phyloP scores from a whole-genome alignment of 1,140 invertebrate species.

The Chionoecetes opilio region DNA sequence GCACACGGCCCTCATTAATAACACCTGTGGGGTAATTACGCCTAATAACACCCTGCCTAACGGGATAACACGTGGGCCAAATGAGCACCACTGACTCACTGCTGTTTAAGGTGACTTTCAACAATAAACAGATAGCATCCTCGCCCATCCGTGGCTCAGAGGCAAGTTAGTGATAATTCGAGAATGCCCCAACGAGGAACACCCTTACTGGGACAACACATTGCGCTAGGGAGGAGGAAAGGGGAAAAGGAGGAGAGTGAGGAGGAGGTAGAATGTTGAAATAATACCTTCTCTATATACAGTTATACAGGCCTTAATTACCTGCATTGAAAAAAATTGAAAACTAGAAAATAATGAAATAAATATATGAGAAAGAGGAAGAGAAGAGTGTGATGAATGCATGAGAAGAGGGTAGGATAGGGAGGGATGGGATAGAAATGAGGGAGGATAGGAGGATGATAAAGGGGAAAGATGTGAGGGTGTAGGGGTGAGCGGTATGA shows the following conservation, averaged over 20 bases:
- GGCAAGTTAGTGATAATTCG: neutral
- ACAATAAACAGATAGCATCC: neutral
- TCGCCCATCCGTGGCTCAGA: neutral
- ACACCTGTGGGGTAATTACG: conserved; percentile 27
- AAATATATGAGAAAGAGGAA: too few species aligned
- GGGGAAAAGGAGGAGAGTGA: neutral
- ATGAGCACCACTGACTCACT: neutral
- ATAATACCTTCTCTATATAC: too few species aligned
- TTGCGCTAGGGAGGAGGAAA: too few species aligned
- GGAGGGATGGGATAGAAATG: too few species aligned
- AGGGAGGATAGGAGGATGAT: too few species aligned
- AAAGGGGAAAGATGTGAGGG: too few species aligned
- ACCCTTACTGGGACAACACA: neutral
- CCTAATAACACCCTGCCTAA: conserved; percentile 29
- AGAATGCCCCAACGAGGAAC: neutral
- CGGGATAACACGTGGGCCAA: conserved; percentile 9
- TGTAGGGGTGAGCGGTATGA: too few species aligned
- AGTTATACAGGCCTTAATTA: too few species aligned
- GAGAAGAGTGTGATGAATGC: too few species aligned
- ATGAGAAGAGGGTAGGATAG: too few species aligned
- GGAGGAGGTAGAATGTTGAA: neutral
- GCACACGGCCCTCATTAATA: neutral
- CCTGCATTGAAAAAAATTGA: too few species aligned
- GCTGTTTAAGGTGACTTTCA: neutral
- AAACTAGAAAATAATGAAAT: too few species aligned